Evolutionary conservation across 2,888 invertebrate species (phyloP).

Genomic region (Lutraria lutraria): DNA sequence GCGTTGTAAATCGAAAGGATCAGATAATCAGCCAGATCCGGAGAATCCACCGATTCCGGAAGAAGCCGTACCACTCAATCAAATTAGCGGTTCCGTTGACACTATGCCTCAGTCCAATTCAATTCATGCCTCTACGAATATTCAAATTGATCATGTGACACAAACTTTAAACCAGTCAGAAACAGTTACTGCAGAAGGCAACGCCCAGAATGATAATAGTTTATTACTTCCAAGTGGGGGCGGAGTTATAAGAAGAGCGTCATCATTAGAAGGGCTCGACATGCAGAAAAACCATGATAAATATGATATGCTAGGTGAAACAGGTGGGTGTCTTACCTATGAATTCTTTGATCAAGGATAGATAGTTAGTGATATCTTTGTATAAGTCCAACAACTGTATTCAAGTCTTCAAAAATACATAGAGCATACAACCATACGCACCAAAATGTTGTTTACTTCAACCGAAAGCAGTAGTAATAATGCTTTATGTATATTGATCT

Average conservation of each 20-base stretch:
- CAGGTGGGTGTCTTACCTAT: constrained; percentile 39
- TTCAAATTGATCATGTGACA: constrained; percentile 49
- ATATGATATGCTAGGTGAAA: constrained; percentile 51
- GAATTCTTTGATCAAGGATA: no score
- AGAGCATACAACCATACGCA: no score
- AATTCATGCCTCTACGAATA: constrained; percentile 43
- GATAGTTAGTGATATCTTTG: no score
- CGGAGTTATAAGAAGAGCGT: constrained; percentile 69
- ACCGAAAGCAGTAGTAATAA: no score
- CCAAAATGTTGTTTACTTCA: no score
- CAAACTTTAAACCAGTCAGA: constrained; percentile 56
- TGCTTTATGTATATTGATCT: no score
- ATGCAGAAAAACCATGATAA: constrained; percentile 57
- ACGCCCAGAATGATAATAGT: constrained; percentile 63
- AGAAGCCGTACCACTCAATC: constrained; percentile 80
- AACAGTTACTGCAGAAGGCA: constrained; percentile 52
- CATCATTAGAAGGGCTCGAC: constrained; percentile 75
- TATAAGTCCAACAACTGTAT: no score
- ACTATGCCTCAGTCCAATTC: constrained; percentile 61
- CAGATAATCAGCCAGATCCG: constrained; percentile 73
- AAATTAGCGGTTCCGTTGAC: constrained; percentile 70
- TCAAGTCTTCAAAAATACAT: no score
- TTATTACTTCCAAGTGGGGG: constrained; percentile 50
- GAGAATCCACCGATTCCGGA: constrained; percentile 80
- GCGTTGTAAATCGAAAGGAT: constrained; percentile 71